Conservation (phyloP, 2,888 invertebrate species). For the Ditula angustiorana region DNA sequence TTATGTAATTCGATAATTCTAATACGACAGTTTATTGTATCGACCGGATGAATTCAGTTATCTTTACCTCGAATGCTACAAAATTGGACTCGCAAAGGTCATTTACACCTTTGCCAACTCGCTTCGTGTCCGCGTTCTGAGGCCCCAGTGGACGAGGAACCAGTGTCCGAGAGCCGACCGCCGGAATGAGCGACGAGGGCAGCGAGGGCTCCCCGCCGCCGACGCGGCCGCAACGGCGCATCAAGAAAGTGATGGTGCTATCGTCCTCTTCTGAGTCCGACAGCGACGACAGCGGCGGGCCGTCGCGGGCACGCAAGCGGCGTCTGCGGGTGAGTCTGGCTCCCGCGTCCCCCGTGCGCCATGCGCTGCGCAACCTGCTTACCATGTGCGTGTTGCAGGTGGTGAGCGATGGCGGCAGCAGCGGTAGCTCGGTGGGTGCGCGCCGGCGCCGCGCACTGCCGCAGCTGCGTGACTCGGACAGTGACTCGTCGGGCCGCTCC, state of each 20-base stretch:
- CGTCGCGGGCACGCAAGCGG: constrained; percentile 72
- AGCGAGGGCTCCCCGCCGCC: constrained; percentile 69
- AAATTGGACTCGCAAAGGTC: constrained; percentile 66
- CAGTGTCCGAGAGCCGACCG: constrained; percentile 53
- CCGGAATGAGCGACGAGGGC: constrained; percentile 75
- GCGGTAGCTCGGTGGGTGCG: constrained; percentile 67
- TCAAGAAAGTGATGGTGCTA: constrained; percentile 67
- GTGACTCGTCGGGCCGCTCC: constrained; percentile 67
- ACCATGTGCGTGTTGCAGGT: constrained; percentile 71
- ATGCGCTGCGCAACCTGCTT: not conserved
- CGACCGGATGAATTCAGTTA: constrained; percentile 63
- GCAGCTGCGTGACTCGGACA: constrained; percentile 69
- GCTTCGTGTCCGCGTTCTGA: constrained; percentile 55
- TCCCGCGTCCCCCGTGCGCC: not conserved
- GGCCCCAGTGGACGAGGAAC: constrained; percentile 54
- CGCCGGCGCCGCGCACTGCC: constrained; percentile 69
- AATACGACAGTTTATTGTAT: constrained; percentile 54
- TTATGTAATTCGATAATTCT: constrained; percentile 54
- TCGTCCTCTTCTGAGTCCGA: constrained; percentile 74
- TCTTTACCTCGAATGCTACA: constrained; percentile 54
- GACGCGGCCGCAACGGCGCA: constrained; percentile 66
- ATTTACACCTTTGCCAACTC: constrained; percentile 74
- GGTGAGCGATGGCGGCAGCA: constrained; percentile 79
- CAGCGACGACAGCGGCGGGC: constrained; percentile 75
- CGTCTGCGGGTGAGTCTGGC: constrained; percentile 72